A percentile compares a stretch with the other conserved stretches of the same genome.
phyloP scores from a whole-genome alignment of 2,888 invertebrate genomes.

The Rambutsinella grinnellia region DNA sequence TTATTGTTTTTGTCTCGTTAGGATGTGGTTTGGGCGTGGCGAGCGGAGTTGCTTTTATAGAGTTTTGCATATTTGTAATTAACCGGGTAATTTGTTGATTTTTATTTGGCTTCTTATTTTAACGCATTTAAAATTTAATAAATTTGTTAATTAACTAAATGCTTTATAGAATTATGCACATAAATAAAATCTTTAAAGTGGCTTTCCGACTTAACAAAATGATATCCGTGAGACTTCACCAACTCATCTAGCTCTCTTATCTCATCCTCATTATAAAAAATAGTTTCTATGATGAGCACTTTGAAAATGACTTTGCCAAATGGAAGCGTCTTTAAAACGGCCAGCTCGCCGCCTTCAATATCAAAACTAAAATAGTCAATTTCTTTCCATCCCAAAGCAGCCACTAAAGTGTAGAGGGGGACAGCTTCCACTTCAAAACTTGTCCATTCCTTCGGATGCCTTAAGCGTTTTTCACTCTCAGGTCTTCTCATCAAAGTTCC shows the following conservation, averaged over 20 bases:
- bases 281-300: constrained; percentile 8
- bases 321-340: constrained; percentile 5
- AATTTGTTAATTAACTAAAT: neutral
- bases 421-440: too few relatives aligned
- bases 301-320: constrained; percentile 9
- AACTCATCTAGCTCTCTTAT: neutral
- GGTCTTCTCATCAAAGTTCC: neutral
- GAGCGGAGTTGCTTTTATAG: too few relatives aligned
- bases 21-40: too few relatives aligned
- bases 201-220: neutral
- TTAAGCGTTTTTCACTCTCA: constrained; percentile 5
- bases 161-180: constrained; percentile 6
- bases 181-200: constrained; percentile 4
- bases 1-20: too few relatives aligned
- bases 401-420: constrained; percentile 6
- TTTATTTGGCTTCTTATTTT: neutral
- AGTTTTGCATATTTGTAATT: too few relatives aligned
- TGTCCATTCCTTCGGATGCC: too few relatives aligned
- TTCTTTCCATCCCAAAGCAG: constrained; percentile 3
- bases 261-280: constrained; percentile 6
- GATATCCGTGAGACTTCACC: neutral
- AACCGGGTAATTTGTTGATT: constrained; percentile 1
- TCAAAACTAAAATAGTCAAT: constrained; percentile 19
- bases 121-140: neutral
- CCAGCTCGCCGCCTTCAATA: constrained; percentile 11